Evolutionary conservation across 2,888 invertebrate species (phyloP), one percentile per base, ranked within the genome.

Genomic region (Caenorhabditis japonica): DNA sequence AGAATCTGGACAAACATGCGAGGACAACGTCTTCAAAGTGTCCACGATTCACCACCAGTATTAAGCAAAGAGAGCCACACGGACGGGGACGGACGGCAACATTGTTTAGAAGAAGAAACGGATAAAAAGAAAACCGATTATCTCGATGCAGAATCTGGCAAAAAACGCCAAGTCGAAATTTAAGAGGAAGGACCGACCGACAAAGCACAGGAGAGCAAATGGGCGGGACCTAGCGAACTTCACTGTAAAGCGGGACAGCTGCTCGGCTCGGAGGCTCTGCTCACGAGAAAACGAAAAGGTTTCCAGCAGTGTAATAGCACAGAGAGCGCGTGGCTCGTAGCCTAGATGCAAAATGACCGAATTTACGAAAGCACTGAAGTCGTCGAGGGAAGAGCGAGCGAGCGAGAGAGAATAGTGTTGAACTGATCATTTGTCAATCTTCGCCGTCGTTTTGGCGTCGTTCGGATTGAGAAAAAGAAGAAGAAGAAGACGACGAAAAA

Each of bases 181-280:
- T n/a, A n/a, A n/a, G n/a, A n/a, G n/a, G n/a, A n/a, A n/a, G n/a
- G n/a, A n/a, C n/a, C n/a, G n/a, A n/a, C n/a, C n/a, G n/a, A n/a
- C n/a, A n/a, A n/a, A 7, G 30, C 30, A 10, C 5, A 30, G 10
- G 30, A 30, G 30, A 7, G 7, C 7, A 10, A 30, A 30, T 30
- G 30, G 30, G 30, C 30, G 30, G 30, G 10, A 10, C 5, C 7
- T 10, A 10, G 10, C 30, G 30, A 10, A 30, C 30, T 10, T 7
- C 30, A 30, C 30, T 30, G 30, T 30, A 30, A 30, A 5, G n/a
- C n/a, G n/a, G n/a, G 49, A 41, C 64, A 64, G 56, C 66, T 66
- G 66, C 97, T 99, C n/a, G 97, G 97, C 90, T 94, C 88, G n/a
- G 47, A 33, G 36, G 56, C 8, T 55, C 30, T 12, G n/a, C n/a